Percentiles rank a stretch among this genome's conserved stretches.
These are phyloP conservation scores for Mormyrops attenuatus DNA, from an alignment of 2,797 vertebrate genomes.

Conservation along the genomic window DNA sequence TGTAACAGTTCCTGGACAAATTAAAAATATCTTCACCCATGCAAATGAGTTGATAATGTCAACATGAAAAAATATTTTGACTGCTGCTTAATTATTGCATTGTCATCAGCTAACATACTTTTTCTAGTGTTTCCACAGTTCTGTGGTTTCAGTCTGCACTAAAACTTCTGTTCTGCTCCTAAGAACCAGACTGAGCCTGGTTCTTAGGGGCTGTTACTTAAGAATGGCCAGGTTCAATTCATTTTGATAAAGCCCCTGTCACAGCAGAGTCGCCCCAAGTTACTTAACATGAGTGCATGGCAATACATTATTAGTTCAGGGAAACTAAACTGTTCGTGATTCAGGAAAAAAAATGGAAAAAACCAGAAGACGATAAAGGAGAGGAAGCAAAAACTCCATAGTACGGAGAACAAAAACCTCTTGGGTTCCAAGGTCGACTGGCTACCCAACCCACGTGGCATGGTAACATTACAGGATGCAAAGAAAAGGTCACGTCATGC, in stretches of 20 bases:
- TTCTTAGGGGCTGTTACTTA: neutral
- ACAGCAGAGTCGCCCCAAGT: neutral
- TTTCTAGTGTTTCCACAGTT: neutral
- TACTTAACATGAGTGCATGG: neutral
- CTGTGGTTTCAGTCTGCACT: neutral
- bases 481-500: neutral
- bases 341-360: neutral
- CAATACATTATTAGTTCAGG: neutral
- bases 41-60: neutral
- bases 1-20: neutral
- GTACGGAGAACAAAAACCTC: neutral
- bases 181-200: neutral
- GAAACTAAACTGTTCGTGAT: neutral
- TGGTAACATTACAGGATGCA: neutral
- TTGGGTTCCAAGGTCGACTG: neutral
- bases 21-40: neutral
- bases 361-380: neutral
- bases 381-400: neutral
- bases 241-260: neutral
- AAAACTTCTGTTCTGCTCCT: neutral
- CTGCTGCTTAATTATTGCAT: neutral
- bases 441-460: neutral
- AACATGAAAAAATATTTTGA: neutral
- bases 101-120: neutral
- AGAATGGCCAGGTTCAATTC: neutral